phyloP scores from a whole-genome alignment of 2,113 vertebrate species.

The Ailurus styani region DNA sequence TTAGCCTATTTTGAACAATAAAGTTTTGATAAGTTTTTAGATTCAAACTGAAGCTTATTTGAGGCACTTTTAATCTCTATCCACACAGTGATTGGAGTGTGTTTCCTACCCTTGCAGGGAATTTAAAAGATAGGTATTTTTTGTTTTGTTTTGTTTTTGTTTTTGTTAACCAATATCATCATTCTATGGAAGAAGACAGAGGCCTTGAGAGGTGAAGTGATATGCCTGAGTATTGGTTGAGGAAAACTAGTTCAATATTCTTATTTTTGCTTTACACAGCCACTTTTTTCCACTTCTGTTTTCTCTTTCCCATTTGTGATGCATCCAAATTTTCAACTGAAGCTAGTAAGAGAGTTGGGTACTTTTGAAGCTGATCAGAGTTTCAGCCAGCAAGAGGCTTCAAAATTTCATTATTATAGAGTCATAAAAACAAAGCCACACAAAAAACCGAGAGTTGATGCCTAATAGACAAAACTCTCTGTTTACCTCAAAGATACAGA shows the following conservation, averaged over 20 bases:
- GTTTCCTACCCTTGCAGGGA: not conserved
- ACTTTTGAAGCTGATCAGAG: not conserved
- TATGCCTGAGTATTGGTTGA: not conserved
- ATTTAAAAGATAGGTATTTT: not conserved
- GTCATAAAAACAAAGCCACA: not conserved
- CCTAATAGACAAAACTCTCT: not conserved
- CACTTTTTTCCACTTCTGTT: not conserved
- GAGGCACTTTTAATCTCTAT: not conserved
- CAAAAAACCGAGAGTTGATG: not conserved
- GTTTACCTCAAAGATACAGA: not conserved
- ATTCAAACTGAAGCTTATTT: not conserved
- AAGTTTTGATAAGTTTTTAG: conserved; percentile 27
- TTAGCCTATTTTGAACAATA: not conserved
- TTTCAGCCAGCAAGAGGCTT: conserved; percentile 8
- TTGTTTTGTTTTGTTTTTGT: not conserved
- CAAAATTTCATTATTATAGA: conserved; percentile 20
- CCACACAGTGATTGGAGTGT: not conserved
- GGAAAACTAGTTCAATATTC: not conserved
- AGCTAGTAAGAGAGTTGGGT: not conserved
- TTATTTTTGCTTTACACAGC: not conserved
- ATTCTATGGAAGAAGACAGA: not conserved
- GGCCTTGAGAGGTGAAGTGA: not conserved
- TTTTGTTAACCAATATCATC: not conserved
- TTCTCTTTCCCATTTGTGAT: not conserved
- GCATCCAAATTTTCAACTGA: not conserved